phyloP scores from a whole-genome alignment of 1,140 invertebrate genomes.

The Laodelphax striatellus region DNA sequence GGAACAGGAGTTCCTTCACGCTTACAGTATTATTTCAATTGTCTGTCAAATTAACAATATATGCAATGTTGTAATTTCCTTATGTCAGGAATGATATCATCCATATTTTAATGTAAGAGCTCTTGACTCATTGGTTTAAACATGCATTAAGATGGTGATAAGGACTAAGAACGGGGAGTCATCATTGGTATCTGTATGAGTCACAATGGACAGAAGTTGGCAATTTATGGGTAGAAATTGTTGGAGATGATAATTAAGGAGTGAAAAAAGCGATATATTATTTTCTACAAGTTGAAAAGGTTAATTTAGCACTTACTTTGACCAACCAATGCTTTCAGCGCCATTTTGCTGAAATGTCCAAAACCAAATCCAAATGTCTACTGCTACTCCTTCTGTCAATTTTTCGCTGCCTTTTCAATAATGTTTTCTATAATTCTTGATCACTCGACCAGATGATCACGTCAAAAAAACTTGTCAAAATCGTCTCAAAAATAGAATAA shows the following conservation, averaged over 20 bases:
- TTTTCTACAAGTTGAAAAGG: background rate
- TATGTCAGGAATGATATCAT: too few species aligned
- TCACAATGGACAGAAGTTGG: too few species aligned
- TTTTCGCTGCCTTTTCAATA: background rate
- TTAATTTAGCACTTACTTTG: background rate
- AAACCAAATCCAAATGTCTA: too few species aligned
- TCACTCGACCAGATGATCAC: too few species aligned
- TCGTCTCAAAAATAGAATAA: too few species aligned
- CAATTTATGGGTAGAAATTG: background rate
- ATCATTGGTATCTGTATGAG: background rate
- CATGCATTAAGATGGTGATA: background rate
- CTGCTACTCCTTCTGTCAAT: background rate
- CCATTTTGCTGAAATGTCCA: background rate
- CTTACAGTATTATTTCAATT: too few species aligned
- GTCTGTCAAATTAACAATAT: too few species aligned
- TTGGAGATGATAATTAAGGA: background rate
- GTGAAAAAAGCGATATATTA: background rate
- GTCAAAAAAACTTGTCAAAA: too few species aligned
- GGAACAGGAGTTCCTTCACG: too few species aligned
- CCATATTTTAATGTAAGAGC: background rate
- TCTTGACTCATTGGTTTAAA: background rate
- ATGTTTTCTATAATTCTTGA: too few species aligned
- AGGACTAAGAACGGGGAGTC: background rate
- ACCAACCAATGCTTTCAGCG: constrained; percentile 1
- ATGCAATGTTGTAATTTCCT: too few species aligned